phyloP scores from a whole-genome alignment of 2,888 invertebrate species.

The Caenorhabditis afra region DNA sequence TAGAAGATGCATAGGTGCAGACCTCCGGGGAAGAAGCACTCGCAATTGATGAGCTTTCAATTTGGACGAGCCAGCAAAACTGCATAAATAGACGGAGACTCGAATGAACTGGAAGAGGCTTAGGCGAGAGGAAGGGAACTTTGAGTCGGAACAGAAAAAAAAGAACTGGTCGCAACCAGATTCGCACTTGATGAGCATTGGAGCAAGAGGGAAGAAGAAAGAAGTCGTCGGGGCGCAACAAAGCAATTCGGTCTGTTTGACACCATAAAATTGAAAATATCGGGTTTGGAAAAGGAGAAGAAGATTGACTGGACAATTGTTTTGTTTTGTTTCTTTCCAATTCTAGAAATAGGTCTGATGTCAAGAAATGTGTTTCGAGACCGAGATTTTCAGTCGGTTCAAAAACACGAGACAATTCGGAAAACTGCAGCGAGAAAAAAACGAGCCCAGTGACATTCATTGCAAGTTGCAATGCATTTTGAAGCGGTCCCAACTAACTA shows the following conservation, averaged over 20 bases:
- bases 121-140: background rate
- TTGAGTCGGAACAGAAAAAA: slow-evolving; percentile 1
- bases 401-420: background rate
- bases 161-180: slow-evolving; percentile 23
- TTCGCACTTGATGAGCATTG: slow-evolving; percentile 53
- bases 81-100: background rate
- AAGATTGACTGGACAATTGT: slow-evolving; percentile 5
- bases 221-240: slow-evolving; percentile 11
- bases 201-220: slow-evolving; percentile 34
- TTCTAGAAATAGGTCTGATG: no score
- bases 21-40: slow-evolving; percentile 17
- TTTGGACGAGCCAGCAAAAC: background rate
- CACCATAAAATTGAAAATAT: slow-evolving; percentile 40
- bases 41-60: slow-evolving; percentile 19
- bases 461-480: slow-evolving; percentile 40
- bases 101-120: background rate
- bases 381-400: slow-evolving; percentile 7
- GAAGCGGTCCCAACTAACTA: slow-evolving; percentile 24
- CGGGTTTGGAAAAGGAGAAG: slow-evolving; percentile 1
- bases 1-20: slow-evolving; percentile 40
- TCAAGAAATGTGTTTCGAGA: background rate
- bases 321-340: slow-evolving; percentile 28
- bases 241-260: slow-evolving; percentile 29
- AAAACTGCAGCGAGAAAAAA: background rate
- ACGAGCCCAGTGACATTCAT: slow-evolving; percentile 15